Conservation (phyloP, 2,888 invertebrate genomes). For the Lasioglossum zephyrum region DNA sequence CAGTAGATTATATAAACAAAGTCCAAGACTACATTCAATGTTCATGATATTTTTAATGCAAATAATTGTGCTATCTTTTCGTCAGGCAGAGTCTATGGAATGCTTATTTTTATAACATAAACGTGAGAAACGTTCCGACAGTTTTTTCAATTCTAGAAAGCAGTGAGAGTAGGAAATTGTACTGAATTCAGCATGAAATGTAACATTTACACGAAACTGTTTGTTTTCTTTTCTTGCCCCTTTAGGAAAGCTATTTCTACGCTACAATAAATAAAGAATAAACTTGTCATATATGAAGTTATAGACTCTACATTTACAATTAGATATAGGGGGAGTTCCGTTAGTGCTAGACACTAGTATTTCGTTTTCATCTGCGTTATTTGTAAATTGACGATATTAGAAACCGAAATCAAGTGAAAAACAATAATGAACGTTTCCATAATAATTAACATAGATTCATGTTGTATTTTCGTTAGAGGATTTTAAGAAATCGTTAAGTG, state of each 20-base stretch:
- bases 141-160: background rate
- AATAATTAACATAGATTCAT: no score
- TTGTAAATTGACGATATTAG: background rate
- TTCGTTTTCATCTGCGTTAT: background rate
- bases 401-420: background rate
- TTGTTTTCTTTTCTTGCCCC: background rate
- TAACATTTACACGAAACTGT: slow-evolving; percentile 5
- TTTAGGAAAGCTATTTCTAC: background rate
- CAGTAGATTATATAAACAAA: background rate
- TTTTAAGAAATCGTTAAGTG: no score
- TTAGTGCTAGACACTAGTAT: background rate
- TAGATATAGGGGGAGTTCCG: background rate
- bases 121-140: background rate
- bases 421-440: no score
- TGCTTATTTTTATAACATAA: background rate
- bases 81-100: background rate
- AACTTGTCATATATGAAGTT: no score
- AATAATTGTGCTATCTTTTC: no score
- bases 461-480: no score
- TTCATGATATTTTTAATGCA: background rate
- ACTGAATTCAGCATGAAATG: background rate
- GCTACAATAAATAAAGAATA: background rate
- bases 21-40: background rate
- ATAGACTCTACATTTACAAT: no score
- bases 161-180: background rate